Evolutionary conservation across 30 jellyfish, hydroid and myxozoan genomes (phyloP), one percentile per base, ranked within the genome.

Genomic region (Catostylus mosaicus): DNA sequence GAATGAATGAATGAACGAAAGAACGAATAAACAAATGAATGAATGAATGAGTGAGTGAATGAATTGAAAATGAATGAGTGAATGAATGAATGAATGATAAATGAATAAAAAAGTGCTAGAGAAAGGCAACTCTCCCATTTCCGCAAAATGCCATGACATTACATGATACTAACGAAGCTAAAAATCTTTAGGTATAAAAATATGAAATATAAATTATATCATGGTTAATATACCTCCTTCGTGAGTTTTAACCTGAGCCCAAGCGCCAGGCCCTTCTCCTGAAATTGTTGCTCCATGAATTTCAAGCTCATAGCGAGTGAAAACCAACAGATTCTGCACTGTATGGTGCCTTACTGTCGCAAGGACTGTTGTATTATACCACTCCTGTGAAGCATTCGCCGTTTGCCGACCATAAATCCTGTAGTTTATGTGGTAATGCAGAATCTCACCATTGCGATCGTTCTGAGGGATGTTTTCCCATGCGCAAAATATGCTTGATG

Each of bases 201-300:
- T n/a, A n/a, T n/a, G n/a, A n/a, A n/a, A n/a, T n/a, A n/a, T n/a
- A n/a, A n/a, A n/a, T n/a, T n/a, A n/a, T n/a, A n/a, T n/a, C n/a
- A n/a, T n/a, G n/a, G n/a, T n/a, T n/a, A n/a, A n/a, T n/a, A 35
- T n/a, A 72, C 83, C 83, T 30, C 83, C 83, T 20, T 72, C 83
- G 26, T 50, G 33, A 37, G 83, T 72, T 26, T 40, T 54, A 4
- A 46, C 72, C 36, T 40, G 52, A 0, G 83, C 14, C 83, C 83
- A 72, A 0, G 83, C 47, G 20, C 56, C 79, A 1, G 69, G 61
- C 6, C 96, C 89, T 9, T 12, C 85, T 1, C 96, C 89, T 27
- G 75, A 70, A 16, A 1, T 26, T 5, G 96, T 74, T 34, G 64
- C 23, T 9, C 88, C 96, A 26, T 24, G 26, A 16, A 85, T 51